Evolutionary conservation across 2,797 vertebrate species (phyloP).

Genomic region (Cuniculus paca): DNA sequence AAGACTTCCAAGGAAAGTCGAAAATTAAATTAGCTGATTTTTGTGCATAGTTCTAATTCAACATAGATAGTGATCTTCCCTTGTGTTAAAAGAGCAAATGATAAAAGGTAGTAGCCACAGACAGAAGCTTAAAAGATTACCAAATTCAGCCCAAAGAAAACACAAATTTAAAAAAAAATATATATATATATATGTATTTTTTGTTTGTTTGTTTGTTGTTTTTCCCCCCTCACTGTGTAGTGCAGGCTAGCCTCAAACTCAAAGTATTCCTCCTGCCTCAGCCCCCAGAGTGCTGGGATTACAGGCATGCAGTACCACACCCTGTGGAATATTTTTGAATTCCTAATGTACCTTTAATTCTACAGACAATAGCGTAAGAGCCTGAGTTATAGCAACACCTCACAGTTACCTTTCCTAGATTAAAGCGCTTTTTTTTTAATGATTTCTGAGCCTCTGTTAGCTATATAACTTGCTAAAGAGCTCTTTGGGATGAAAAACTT

Average conservation of each 20-base stretch:
- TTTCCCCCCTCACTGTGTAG: too few relatives aligned
- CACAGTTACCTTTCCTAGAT: not conserved
- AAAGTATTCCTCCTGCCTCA: not conserved
- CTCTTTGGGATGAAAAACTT: not conserved
- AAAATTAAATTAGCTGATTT: conserved; percentile 66
- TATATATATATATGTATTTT: too few relatives aligned
- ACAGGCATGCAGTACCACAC: not conserved
- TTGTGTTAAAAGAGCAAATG: conserved; percentile 29
- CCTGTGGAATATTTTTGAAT: conserved; percentile 28
- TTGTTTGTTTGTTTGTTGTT: too few relatives aligned
- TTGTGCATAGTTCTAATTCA: conserved; percentile 18
- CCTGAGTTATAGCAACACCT: not conserved
- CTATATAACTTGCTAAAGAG: not conserved
- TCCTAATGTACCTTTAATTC: not conserved
- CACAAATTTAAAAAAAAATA: not conserved
- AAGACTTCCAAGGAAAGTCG: conserved; percentile 34
- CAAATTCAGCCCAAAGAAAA: conserved; percentile 8
- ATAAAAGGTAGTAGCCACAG: conserved; percentile 30
- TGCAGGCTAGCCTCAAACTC: too few relatives aligned
- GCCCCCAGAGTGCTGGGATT: not conserved
- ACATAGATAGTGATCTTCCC: conserved; percentile 5
- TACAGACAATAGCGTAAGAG: not conserved
- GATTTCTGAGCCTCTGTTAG: conserved; percentile 13
- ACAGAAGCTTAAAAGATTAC: conserved; percentile 23
- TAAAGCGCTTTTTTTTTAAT: conserved; percentile 52